Evolutionary conservation across 1,140 invertebrate species (phyloP).

Genomic region (Eurosta solidaginis): DNA sequence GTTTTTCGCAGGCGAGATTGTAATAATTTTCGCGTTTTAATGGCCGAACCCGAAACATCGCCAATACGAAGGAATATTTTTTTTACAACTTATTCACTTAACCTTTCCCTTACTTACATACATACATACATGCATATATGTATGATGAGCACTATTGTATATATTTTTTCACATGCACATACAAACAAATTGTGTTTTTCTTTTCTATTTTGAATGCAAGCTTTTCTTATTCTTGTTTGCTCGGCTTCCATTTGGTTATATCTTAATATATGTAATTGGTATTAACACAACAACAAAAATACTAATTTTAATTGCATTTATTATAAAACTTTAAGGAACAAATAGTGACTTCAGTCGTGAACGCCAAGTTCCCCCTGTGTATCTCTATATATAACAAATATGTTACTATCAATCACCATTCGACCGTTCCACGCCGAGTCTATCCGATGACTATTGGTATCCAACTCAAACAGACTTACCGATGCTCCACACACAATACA

Average conservation of each 20-base stretch:
- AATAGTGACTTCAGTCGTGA: conserved; percentile 16
- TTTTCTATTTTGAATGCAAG: too few species aligned
- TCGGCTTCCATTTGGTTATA: too few species aligned
- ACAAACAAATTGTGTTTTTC: background rate
- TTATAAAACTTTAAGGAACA: background rate
- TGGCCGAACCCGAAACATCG: conserved; percentile 9
- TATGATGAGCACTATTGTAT: background rate
- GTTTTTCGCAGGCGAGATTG: background rate
- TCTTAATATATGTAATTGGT: background rate
- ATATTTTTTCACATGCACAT: background rate
- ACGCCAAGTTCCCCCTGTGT: background rate
- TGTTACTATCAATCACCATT: conserved; percentile 12
- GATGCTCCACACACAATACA: conserved; percentile 15
- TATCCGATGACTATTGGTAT: conserved; percentile 23
- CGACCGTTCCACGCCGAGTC: conserved; percentile 24
- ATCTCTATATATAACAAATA: too few species aligned
- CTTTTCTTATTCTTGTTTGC: too few species aligned
- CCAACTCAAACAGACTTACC: conserved; percentile 18
- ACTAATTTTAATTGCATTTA: background rate
- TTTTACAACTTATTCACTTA: conserved; percentile 25
- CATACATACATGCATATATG: too few species aligned
- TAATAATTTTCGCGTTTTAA: background rate
- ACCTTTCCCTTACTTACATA: background rate
- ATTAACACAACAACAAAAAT: background rate
- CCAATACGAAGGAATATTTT: background rate